Evolutionary conservation across 2,888 invertebrate genomes (phyloP), one percentile per base, ranked within the genome.

Genomic region (Brenthis daphne): DNA sequence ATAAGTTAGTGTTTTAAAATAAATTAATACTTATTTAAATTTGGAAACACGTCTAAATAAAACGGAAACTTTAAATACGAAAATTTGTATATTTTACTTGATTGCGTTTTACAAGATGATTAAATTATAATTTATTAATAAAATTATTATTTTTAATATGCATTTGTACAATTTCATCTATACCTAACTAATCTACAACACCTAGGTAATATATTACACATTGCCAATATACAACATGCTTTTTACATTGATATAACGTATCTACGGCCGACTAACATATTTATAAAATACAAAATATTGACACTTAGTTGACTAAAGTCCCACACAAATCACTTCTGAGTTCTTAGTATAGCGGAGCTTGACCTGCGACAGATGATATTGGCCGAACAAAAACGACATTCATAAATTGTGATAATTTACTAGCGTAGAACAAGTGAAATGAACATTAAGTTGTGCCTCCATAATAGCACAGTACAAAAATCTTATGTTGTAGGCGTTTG

Each of bases 131-230:
- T 86, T 88, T 80, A 86, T 83, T 88, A 76, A 76, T 77, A 88
- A 90, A 89, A 87, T 89, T 90, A 89, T 85, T 87, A 85, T 82
- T 81, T 82, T 82, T 86, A 86, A 89, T 88, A 91, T 89, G 90
- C 89, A 85, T 91, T 90, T 92, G 92, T 92, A 92, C 92, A 92
- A 90, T 92, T 92, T 89, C 83, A 83, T 86, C 92, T 92, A 92
- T 86, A 83, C 88, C 91, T 92, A 92, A 82, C 90, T 92, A 92
- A 83, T 71, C 89, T 89, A 90, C 85, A 80, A 89, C 86, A 80
- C 82, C 87, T 89, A 90, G 79, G 77, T 84, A 89, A 85, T 91
- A 92, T 91, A 87, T 86, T 89, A 91, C 89, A 91, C 86, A 87
- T 85, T 81, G 82, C 89, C 90, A 90, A 85, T 88, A 81, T 91